These are phyloP conservation scores for Scyliorhinus canicula DNA, from an alignment of 2,797 vertebrate species.

Conservation along the genomic window DNA sequence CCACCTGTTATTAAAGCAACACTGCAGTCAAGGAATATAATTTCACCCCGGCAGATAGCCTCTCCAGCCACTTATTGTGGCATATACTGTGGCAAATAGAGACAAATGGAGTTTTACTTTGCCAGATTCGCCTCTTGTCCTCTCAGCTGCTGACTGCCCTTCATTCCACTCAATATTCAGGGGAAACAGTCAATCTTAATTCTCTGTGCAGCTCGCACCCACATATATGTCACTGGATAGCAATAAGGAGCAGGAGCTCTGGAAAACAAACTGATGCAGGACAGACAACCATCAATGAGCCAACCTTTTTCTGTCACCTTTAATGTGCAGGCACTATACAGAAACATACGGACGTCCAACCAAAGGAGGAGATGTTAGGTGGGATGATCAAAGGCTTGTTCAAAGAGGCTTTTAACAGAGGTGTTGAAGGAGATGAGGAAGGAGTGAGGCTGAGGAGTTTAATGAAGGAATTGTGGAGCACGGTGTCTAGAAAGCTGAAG, in stretches of 20 bases:
- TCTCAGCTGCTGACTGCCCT: neutral
- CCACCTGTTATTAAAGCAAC: conserved; percentile 38
- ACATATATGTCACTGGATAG: neutral
- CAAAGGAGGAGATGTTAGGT: neutral
- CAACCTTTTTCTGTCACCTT: neutral
- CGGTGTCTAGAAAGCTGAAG: neutral
- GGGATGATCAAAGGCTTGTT: neutral
- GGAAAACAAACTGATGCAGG: neutral
- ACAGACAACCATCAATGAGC: too few species aligned
- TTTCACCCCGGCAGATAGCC: neutral
- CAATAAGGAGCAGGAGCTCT: neutral
- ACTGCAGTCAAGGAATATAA: neutral
- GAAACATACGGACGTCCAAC: neutral
- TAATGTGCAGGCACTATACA: neutral
- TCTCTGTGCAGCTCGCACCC: neutral
- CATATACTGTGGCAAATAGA: neutral
- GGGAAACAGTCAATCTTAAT: neutral
- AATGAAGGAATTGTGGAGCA: too few species aligned
- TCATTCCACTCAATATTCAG: neutral
- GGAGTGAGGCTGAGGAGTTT: too few species aligned
- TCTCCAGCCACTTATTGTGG: neutral
- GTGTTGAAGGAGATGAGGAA: neutral
- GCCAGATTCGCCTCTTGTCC: neutral
- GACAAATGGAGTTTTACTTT: neutral
- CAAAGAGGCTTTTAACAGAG: neutral